phyloP scores from a whole-genome alignment of 2,888 invertebrate species.

The Polydrusus tereticollis region DNA sequence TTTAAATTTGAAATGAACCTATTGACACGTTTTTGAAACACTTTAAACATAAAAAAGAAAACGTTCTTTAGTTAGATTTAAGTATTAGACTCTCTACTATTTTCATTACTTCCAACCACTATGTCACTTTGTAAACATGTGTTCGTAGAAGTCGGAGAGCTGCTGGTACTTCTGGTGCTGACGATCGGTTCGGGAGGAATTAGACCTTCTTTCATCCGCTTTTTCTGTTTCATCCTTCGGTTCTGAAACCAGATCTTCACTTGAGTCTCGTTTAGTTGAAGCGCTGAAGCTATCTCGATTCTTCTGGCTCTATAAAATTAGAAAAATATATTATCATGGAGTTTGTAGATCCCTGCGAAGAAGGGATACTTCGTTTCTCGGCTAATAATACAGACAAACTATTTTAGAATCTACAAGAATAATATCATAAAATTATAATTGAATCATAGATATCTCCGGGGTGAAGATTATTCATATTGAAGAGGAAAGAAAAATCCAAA shows the following conservation, averaged over 20 bases:
- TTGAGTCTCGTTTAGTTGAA: slow-evolving; percentile 98
- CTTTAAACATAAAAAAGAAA: not conserved
- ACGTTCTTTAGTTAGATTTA: not conserved
- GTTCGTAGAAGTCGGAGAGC: slow-evolving; percentile 67
- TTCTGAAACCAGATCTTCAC: slow-evolving; percentile 99
- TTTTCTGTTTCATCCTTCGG: slow-evolving; percentile 98
- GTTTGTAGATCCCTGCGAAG: too few relatives aligned
- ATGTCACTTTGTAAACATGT: slow-evolving; percentile 63
- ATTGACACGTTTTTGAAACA: not conserved
- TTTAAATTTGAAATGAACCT: too few relatives aligned
- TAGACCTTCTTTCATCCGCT: slow-evolving; percentile 93
- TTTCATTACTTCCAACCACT: slow-evolving; percentile 74
- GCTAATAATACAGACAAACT: too few relatives aligned
- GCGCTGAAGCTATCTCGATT: slow-evolving; percentile 96
- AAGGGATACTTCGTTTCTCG: too few relatives aligned
- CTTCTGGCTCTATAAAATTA: slow-evolving; percentile 78
- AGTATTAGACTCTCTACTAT: slow-evolving; percentile 77
- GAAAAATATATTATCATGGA: slow-evolving; percentile 8
- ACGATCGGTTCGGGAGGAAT: slow-evolving; percentile 71
- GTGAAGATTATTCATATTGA: too few relatives aligned
- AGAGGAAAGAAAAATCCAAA: too few relatives aligned
- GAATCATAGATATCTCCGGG: too few relatives aligned
- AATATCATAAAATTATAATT: too few relatives aligned
- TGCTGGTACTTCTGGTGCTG: slow-evolving; percentile 58
- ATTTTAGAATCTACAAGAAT: too few relatives aligned